Evolutionary conservation across 1,140 invertebrate genomes (phyloP).

Genomic region (Lepeophtheirus salmonis): DNA sequence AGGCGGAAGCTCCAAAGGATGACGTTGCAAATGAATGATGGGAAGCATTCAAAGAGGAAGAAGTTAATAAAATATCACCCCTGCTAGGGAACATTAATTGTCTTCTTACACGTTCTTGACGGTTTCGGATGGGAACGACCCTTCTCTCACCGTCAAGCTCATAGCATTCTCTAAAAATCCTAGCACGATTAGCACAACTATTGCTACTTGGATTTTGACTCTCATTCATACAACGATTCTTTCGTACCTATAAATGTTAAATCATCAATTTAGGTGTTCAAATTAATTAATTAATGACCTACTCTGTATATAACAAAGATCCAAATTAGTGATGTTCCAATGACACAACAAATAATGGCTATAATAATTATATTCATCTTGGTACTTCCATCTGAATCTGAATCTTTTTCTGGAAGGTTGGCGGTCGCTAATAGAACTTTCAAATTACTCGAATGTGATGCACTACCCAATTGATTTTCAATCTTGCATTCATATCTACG

Average conservation of each 20-base stretch:
- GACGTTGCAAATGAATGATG: too few relatives aligned
- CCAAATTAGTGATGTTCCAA: conserved; percentile 71
- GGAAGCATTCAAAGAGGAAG: not conserved
- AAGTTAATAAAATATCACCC: not conserved
- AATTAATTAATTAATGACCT: not conserved
- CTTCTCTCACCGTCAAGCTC: not conserved
- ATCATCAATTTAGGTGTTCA: not conserved
- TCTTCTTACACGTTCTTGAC: not conserved
- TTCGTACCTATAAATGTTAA: not conserved
- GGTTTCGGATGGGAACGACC: not conserved
- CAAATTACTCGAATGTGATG: conserved; percentile 32
- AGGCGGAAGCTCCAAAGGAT: not conserved
- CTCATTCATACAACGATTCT: not conserved
- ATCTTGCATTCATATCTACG: conserved; percentile 63
- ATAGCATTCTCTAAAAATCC: not conserved
- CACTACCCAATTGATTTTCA: conserved; percentile 54
- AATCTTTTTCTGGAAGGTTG: too few relatives aligned
- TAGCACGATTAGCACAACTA: not conserved
- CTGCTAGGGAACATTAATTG: not conserved
- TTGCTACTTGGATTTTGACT: not conserved
- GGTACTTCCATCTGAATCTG: conserved; percentile 14
- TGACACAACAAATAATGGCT: conserved; percentile 66
- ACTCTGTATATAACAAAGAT: conserved; percentile 48
- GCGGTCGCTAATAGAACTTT: conserved; percentile 26
- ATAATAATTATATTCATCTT: conserved; percentile 62